These are phyloP conservation scores for Mactromeris polynyma DNA, from an alignment of 2,888 invertebrate species.

Conservation along the genomic window DNA sequence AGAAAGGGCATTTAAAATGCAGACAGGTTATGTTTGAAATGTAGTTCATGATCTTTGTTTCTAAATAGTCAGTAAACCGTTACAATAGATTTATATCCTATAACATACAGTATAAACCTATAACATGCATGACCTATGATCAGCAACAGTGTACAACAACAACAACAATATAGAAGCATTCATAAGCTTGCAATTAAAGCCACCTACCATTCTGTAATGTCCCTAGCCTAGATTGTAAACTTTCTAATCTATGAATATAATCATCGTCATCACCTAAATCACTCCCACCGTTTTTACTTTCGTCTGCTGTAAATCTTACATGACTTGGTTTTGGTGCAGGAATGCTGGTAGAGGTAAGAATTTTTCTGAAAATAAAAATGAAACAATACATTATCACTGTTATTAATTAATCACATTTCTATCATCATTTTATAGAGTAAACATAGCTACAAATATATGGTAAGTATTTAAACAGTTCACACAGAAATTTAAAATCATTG, in stretches of 20 bases:
- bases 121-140: no score
- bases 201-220: constrained; percentile 70
- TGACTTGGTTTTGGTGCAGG: constrained; percentile 44
- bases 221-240: constrained; percentile 76
- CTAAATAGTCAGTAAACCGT: no score
- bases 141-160: neutral
- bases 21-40: no score
- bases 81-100: no score
- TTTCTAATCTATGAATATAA: constrained; percentile 80
- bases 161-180: neutral
- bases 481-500: no score
- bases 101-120: no score
- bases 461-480: no score
- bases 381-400: neutral
- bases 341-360: constrained; percentile 66
- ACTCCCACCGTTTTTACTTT: constrained; percentile 43
- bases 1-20: no score
- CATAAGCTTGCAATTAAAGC: neutral
- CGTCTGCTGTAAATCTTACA: constrained; percentile 46
- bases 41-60: no score
- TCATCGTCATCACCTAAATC: constrained; percentile 72
- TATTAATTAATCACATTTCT: no score
- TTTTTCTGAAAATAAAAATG: constrained; percentile 71
- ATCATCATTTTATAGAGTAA: no score
- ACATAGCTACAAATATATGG: no score